Percentiles rank a stretch among this genome's conserved stretches.
Conservation (phyloP, 37 sponge, comb jelly and placozoan species). For the Halisarca cf. caerulea region DNA sequence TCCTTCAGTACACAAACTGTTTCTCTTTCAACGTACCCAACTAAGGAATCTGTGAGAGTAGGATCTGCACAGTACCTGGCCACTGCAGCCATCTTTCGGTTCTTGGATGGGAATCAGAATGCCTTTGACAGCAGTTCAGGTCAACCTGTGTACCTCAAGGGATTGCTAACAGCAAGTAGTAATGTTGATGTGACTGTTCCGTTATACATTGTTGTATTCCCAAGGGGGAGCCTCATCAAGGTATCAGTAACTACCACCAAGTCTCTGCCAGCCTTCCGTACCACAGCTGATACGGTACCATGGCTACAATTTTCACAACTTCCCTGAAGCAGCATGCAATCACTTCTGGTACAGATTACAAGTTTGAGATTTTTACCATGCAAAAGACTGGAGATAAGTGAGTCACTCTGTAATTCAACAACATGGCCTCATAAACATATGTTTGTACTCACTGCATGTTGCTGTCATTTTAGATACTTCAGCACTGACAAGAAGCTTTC, state of each 20-base stretch:
- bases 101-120: not conserved
- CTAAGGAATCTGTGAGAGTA: too few species aligned
- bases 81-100: not conserved
- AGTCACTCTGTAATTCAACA: too few species aligned
- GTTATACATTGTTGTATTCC: not conserved
- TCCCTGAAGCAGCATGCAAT: conserved; percentile 5
- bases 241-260: not conserved
- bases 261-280: not conserved
- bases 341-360: not conserved
- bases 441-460: too few species aligned
- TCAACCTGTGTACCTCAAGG: not conserved
- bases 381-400: too few species aligned
- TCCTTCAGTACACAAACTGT: not conserved
- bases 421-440: too few species aligned
- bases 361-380: too few species aligned
- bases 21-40: not conserved
- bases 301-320: not conserved
- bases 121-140: not conserved
- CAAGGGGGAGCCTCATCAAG: not conserved
- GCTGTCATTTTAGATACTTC: too few species aligned
- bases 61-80: not conserved
- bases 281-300: conserved; percentile 3
- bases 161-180: not conserved
- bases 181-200: not conserved
- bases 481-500: too few species aligned